A percentile compares a stretch with the other conserved stretches of the same genome.
Evolutionary conservation across 1,140 invertebrate genomes (phyloP).

Genomic region (Caenorhabditis briggsae): DNA sequence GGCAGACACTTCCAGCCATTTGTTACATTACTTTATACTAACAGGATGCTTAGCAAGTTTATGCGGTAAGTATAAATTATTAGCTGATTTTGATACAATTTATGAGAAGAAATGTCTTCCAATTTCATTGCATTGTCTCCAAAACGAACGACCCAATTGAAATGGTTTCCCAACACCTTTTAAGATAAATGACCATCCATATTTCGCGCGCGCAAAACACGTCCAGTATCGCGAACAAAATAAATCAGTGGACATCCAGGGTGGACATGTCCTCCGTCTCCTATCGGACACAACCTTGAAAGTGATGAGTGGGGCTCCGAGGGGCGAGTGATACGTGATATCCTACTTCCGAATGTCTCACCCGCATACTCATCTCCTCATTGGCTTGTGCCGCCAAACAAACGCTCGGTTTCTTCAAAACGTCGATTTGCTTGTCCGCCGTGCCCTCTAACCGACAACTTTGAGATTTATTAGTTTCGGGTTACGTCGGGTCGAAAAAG

Average conservation of each 20-base stretch:
- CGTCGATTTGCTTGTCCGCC: constrained; percentile 17
- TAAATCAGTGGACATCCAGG: constrained; percentile 8
- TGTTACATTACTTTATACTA: background rate
- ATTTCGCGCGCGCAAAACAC: constrained; percentile 34
- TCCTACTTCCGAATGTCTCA: constrained; percentile 22
- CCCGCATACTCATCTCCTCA: constrained; percentile 40
- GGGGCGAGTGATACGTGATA: constrained; percentile 53
- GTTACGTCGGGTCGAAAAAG: constrained; percentile 2
- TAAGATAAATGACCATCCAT: constrained; percentile 42
- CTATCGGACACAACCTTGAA: constrained; percentile 21
- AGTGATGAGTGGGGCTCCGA: constrained; percentile 45
- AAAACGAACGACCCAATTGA: background rate
- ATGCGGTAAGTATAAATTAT: background rate
- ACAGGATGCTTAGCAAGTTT: constrained; percentile 40
- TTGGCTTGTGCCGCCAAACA: constrained; percentile 44
- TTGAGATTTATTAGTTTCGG: constrained; percentile 53
- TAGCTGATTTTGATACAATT: background rate
- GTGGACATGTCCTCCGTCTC: background rate
- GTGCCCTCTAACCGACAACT: constrained; percentile 18
- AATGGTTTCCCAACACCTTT: constrained; percentile 37
- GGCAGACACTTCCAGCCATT: constrained; percentile 3
- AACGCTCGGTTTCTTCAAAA: constrained; percentile 47
- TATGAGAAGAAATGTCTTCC: background rate
- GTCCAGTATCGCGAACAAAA: background rate
- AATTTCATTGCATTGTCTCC: background rate